Base-by-base conservation (phyloP, 1,140 invertebrate genomes). In the Cheumatopsyche charites region DNA sequence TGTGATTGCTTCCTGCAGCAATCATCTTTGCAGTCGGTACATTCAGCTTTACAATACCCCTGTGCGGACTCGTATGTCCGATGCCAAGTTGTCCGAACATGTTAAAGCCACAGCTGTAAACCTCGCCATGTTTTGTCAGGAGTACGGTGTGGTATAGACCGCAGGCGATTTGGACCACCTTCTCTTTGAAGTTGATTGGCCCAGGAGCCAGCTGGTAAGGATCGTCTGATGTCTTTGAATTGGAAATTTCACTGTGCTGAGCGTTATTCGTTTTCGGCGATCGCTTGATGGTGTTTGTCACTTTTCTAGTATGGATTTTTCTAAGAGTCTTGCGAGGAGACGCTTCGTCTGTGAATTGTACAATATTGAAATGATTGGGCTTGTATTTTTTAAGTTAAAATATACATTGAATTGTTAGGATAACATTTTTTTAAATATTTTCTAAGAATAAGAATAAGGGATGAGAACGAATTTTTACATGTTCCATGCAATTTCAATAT, bases 1-100 rank as follows among this genome's bases (percentile, higher is more conserved):
- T 95, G 80, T 99, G 97, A 84, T 98, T 96, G 78, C 94, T 96
- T 2, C 97, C 97, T 68, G 95, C 94, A 4, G 95, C 94, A 17
- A 99, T 87, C 78, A 95, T 91, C 2, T 86, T 83, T 1, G 88
- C 87, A 41, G 86, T 85, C 1, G 91, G 89, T 25, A 95, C 84
- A 77, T 90, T 89, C 0, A 98, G 90, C 68, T 90, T 87, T 43
- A 92, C 89, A 0, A 94, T 90, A 0, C 88, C 87, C 63, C 90
- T 91, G 72, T 94, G 90, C 1, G 88, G 86, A 36, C 89, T 82
- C 3, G 92, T 85, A 82, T 98, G 94, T 0, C 95, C 95, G 26
- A 92, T 89, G 21, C 97, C 97, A 17, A 99, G 84, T 80, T 98
- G 97, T 0, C 97, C 97, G 79, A 94, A 93, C 76, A 94, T 91